Evolutionary conservation across 2,797 vertebrate species (phyloP).

Genomic region (Oreortyx pictus): DNA sequence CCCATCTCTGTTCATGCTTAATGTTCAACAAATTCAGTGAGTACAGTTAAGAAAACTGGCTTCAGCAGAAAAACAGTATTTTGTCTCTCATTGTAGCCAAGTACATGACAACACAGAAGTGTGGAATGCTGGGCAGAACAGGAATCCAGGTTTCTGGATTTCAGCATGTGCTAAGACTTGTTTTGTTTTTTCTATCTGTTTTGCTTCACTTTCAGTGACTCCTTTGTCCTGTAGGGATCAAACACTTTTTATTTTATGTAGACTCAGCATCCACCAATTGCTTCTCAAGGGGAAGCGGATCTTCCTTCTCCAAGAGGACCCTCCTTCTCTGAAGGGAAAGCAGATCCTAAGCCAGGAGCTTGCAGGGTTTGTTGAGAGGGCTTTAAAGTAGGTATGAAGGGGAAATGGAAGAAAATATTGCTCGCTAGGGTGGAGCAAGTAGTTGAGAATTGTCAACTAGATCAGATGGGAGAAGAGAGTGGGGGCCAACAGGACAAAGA

Average conservation of each 20-base stretch:
- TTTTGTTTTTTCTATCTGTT: not conserved
- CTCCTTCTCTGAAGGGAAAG: too few relatives aligned
- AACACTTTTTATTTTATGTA: not conserved
- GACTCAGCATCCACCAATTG: not conserved
- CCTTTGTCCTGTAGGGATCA: not conserved
- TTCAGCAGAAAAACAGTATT: not conserved
- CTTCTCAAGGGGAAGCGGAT: not conserved
- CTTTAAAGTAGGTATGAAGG: too few relatives aligned
- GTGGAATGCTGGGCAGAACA: not conserved
- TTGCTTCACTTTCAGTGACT: not conserved
- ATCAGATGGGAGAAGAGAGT: too few relatives aligned
- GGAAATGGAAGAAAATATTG: too few relatives aligned
- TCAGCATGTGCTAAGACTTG: not conserved
- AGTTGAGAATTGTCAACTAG: too few relatives aligned
- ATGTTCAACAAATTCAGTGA: not conserved
- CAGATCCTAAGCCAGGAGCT: too few relatives aligned
- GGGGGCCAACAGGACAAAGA: too few relatives aligned
- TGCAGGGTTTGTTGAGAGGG: too few relatives aligned
- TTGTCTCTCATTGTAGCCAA: not conserved
- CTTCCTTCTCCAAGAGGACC: too few relatives aligned
- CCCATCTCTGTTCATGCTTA: not conserved
- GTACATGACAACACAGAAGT: not conserved
- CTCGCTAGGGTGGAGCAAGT: too few relatives aligned
- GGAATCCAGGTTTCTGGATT: not conserved
- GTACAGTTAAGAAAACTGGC: not conserved